Base-by-base conservation (phyloP, 2,113 vertebrate genomes). In the Ascaphus truei region DNA sequence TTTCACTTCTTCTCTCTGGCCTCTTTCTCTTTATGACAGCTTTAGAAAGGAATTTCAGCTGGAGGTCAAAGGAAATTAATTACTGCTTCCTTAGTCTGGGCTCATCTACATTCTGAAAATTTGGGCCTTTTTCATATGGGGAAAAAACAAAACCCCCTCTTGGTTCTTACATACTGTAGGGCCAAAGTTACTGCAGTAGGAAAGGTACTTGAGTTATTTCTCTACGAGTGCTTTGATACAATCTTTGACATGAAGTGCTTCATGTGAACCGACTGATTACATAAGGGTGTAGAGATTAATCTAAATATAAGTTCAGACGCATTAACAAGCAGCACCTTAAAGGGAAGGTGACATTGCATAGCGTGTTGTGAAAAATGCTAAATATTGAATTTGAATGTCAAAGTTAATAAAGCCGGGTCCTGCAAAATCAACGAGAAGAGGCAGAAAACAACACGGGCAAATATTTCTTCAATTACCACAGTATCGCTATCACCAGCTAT, bases 1-100 rank as follows among this genome's bases (percentile, higher is more conserved):
- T 91, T 95, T 93, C 93, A 89, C 91, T 92, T 92, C 88, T 90
- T 88, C 90, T 91, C 83, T 91, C 87, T 86, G 88, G 85, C 89
- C 90, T 91, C 91, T 92, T 90, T 93, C 88, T 89, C 86, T 91
- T 92, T 93, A 92, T 90, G 91, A 93, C 89, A 92, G 91, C 88
- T 90, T 88, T 91, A 89, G 89, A 89, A 92, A 92, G 86, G 83
- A 92, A 91, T 92, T 91, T 86, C 83, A 84, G 80, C 85, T 86
- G 75, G 84, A 87, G 87, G 86, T 88, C 85, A 92, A 93, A 91
- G 85, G 80, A 92, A 92, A 95, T 93, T 85, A 86, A 94, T 94
- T 89, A 91, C 81, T 84, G 87, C 84, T 87, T 85, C 90, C 85
- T 90, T 90, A 89, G 89, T 90, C 89, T 85, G 85, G 74, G 78